Evolutionary conservation across 2,113 vertebrate species (phyloP), one percentile per base, ranked within the genome.

Genomic region (Oxyruncus cristatus): DNA sequence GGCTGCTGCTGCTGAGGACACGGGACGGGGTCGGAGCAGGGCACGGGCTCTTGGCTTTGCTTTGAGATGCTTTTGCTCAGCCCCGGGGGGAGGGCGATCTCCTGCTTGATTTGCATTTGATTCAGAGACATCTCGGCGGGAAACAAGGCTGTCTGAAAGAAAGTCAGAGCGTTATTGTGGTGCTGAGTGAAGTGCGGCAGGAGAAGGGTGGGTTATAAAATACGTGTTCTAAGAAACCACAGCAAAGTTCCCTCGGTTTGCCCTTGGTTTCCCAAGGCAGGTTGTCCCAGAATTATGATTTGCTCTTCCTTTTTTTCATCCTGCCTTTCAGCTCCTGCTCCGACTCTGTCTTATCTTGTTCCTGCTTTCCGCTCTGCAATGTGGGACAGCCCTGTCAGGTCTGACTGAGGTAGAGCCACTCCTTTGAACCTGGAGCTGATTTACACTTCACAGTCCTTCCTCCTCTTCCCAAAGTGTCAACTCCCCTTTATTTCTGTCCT

Each of bases 81-180:
- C 20, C 87, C 77, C 1, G 94, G 70, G 1, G 96, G 96, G 35
- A 97, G 84, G 26, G n/a, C 56, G 65, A 95, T 53, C 24, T 95
- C 93, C 84, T 97, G 96, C 70, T 97, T 96, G 80, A 95, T 79
- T 2, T 97, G 96, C 52, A 3, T 87, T 30, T 96, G 96, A 12
- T 95, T 89, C 81, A 89, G 22, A 87, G 96, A 87, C 96, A 97
- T 97, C 62, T 82, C 80, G 12, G 73, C 33, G 24, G 89, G 21
- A 28, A 44, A 44, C 24, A 33, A 44, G 84, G 28, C 12, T 32
- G 23, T 53, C 93, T 96, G 87, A 41, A 93, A 71, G 67, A 88
- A 82, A 3, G 2, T 2, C 63, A 41, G 75, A 50, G 44, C 3
- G 58, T 96, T 37, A 78, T 24, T 16, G 35, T 3, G 16, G 75